These are phyloP conservation scores for Mesoclemmys tuberculata DNA, from an alignment of 2,113 vertebrate species.

Conservation along the genomic window DNA sequence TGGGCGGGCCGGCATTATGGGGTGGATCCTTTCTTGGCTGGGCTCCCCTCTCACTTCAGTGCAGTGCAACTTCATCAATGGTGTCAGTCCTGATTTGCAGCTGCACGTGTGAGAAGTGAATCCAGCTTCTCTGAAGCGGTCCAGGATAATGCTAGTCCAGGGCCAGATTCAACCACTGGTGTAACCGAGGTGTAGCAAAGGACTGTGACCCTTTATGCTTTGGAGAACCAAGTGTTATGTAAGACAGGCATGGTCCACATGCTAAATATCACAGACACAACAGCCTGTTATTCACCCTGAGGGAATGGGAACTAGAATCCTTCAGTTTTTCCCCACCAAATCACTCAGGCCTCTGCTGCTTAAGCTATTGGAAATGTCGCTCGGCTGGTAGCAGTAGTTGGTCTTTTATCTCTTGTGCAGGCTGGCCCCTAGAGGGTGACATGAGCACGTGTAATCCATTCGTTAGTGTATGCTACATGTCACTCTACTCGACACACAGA, in stretches of 20 bases:
- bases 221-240: too few species aligned
- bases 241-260: too few species aligned
- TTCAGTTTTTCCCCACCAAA: too few species aligned
- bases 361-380: background rate
- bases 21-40: background rate
- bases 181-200: background rate
- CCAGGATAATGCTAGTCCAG: background rate
- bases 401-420: background rate
- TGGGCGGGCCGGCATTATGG: background rate
- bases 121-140: background rate
- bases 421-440: background rate
- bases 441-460: background rate
- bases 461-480: background rate
- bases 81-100: background rate
- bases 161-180: background rate
- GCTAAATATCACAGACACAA: too few species aligned
- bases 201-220: background rate
- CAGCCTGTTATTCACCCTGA: too few species aligned
- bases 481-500: background rate
- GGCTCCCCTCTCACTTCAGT: background rate
- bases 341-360: too few species aligned
- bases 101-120: background rate
- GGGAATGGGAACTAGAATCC: too few species aligned
- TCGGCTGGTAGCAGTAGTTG: background rate
- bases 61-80: background rate